Evolutionary conservation across 2,797 vertebrate genomes (phyloP), one percentile per base, ranked within the genome.

Genomic region (Enteromius thamalakanensis): DNA sequence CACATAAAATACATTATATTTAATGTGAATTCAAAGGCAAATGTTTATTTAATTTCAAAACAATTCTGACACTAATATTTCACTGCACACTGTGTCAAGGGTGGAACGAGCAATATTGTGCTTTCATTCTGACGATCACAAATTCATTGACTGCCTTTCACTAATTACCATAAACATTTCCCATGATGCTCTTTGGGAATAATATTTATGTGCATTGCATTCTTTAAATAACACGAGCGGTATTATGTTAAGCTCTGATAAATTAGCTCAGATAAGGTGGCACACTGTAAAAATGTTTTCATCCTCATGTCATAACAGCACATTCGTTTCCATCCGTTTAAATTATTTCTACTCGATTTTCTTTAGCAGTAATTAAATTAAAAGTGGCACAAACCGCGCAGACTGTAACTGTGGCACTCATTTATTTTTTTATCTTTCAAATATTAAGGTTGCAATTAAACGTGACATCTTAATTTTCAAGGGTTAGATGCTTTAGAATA

Each of bases 21-120:
- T 40, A 17, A 23, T n/a, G 23, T 80, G 76, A 67, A 86, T 88
- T 80, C 82, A 84, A 86, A 80, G 83, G 83, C 72, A 76, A 86
- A 81, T 85, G 60, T 71, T 84, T 79, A 76, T 67, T 83, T 26
- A 67, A 32, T 76, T 84, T 76, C 65, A 69, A 60, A 70, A 80
- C 79, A 68, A 5, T 37, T 32, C 65, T 42, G 40, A 42, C 11
- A 26, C 29, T 45, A 60, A 81, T 82, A 81, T 88, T 85, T 85
- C 45, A 62, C 83, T 58, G 40, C 69, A 47, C 9, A 76, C 32
- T 14, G 19, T 64, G 62, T 86, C 67, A 70, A 77, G 55, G 15
- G n/a, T 67, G 71, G n/a, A 51, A 47, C 76, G 14, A 58, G 64
- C 26, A 84, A 86, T 86, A 60, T 40, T 76, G 32, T 82, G 75